Evolutionary conservation across 2,113 vertebrate species (phyloP), one percentile per base, ranked within the genome.

Genomic region (Thalassarche chlororhynchos): DNA sequence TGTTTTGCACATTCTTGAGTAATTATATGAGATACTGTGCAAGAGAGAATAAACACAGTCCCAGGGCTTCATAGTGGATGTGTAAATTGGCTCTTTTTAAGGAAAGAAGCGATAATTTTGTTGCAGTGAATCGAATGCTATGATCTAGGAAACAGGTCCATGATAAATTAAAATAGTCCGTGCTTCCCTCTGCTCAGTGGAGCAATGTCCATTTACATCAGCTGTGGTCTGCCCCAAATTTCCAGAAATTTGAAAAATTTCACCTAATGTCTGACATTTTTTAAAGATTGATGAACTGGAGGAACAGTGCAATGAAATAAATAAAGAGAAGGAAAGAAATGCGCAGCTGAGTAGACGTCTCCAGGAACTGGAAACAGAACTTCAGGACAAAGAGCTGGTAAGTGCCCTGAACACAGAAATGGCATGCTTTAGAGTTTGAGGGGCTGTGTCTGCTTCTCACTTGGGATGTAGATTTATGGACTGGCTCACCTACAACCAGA

Each of bases 361-460:
- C 38, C 98, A 99, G 97, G 98, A 99, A 46, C 98, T 99, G 97
- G 99, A 99, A 98, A 93, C 98, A 0, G 99, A 99, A 76, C 98
- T 99, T 65, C 99, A 98, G 34, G 99, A 99, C 32, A 99, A 99
- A 95, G 99, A 99, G 87, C 98, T 98, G 98, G 99, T 99, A 98
- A 96, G 98, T 97, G 80, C 9, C 14, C 62, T 47, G 49, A 51
- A 12, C 17, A 11, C 8, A 24, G 57, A 47, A 80, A 58, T 32
- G 14, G 4, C 49, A 24, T 28, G 7, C 18, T 78, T 82, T 31
- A 10, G 10, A 20, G n/a, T 64, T 51, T 40, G 44, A 71, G 16
- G 58, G 26, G 47, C 7, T 31, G 61, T 40, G 13, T 46, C 71
- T 78, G 70, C 62, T 74, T 47, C 58, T 77, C 16, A 19, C 24